phyloP scores from a whole-genome alignment of 2,888 invertebrate genomes.

The Rotaria socialis region DNA sequence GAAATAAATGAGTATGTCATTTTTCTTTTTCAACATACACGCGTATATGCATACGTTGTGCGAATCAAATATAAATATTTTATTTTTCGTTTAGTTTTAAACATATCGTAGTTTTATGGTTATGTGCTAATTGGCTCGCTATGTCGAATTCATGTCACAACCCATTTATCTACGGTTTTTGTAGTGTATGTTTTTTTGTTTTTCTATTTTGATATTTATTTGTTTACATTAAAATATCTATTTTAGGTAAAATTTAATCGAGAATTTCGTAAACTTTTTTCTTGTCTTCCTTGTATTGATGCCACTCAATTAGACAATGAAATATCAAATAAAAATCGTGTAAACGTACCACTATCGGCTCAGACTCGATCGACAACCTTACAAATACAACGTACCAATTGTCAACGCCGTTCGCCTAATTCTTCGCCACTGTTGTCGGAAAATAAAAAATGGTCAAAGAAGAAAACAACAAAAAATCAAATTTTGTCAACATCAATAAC shows the following conservation, averaged over 20 bases:
- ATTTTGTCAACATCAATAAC: background rate
- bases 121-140: slow-evolving; percentile 73
- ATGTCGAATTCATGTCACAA: slow-evolving; percentile 86
- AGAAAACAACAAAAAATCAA: background rate
- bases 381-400: background rate
- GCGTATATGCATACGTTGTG: background rate
- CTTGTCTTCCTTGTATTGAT: slow-evolving; percentile 34
- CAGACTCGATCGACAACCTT: background rate
- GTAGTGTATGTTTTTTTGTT: slow-evolving; percentile 69
- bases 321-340: background rate
- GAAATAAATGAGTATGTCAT: slow-evolving; percentile 50
- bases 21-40: too few species aligned
- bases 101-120: slow-evolving; percentile 74
- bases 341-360: background rate
- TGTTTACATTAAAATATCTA: background rate
- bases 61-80: background rate
- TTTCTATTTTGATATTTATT: too few species aligned
- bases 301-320: background rate
- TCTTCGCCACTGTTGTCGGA: background rate
- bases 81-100: slow-evolving; percentile 52
- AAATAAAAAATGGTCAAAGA: background rate
- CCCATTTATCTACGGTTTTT: slow-evolving; percentile 82
- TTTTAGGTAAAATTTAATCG: slow-evolving; percentile 38
- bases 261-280: slow-evolving; percentile 37
- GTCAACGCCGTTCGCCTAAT: background rate